Evolutionary conservation across 1,140 invertebrate species (phyloP).

Genomic region (Eurosta solidaginis): DNA sequence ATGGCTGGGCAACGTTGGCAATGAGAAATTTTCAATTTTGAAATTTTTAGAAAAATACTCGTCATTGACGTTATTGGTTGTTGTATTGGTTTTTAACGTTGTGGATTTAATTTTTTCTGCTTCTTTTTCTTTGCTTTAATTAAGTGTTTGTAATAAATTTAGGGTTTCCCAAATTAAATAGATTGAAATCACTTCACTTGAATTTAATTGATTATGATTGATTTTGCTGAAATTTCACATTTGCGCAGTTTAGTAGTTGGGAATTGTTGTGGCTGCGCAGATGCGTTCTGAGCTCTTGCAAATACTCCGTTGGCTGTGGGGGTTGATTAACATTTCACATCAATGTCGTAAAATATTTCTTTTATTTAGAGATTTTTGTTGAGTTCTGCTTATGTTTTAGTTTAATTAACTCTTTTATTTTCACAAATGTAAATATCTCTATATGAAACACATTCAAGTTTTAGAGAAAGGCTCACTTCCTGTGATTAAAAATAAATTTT

Average conservation of each 20-base stretch:
- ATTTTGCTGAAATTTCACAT: background rate
- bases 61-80: background rate
- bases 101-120: background rate
- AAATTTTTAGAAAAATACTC: constrained; percentile 3
- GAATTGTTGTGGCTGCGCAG: background rate
- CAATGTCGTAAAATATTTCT: too few species aligned
- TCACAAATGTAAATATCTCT: too few species aligned
- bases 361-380: too few species aligned
- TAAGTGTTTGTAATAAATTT: background rate
- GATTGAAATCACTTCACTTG: background rate
- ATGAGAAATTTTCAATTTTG: constrained; percentile 17
- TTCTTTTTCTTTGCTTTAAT: background rate
- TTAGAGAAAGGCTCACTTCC: too few species aligned
- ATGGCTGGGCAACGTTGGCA: constrained; percentile 13
- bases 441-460: too few species aligned
- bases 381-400: too few species aligned
- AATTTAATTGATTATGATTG: background rate
- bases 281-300: background rate
- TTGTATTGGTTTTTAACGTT: background rate
- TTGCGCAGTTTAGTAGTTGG: background rate
- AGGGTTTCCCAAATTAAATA: background rate
- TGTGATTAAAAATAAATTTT: too few species aligned
- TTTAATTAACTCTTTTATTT: too few species aligned
- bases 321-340: too few species aligned
- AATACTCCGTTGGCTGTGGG: background rate